Evolutionary conservation across 2,797 vertebrate species (phyloP).

Genomic region (Crotalus adamanteus): DNA sequence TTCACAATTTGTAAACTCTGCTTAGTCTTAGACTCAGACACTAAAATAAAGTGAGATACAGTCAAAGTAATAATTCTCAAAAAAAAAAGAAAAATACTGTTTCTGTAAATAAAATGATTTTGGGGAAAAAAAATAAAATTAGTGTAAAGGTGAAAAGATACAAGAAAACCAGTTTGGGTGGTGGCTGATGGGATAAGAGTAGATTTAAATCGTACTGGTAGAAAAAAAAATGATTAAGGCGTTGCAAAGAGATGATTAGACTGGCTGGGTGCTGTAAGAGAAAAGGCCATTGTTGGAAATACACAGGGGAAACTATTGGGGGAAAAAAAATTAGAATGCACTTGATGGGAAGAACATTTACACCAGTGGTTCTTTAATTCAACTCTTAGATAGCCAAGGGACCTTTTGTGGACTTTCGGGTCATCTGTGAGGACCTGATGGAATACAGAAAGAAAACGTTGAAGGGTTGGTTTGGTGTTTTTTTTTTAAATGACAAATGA

Average conservation of each 20-base stretch:
- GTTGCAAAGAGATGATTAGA: background rate
- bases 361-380: conserved; percentile 4
- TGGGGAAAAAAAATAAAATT: background rate
- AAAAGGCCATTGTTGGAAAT: conserved; percentile 1
- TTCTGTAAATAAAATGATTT: conserved; percentile 25
- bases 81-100: background rate
- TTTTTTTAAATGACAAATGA: background rate
- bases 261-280: background rate
- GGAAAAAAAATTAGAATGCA: background rate
- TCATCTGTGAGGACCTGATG: background rate
- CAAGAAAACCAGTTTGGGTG: background rate
- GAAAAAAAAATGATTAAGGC: background rate
- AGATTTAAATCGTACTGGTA: background rate
- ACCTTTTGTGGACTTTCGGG: background rate
- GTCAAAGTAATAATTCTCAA: conserved; percentile 25
- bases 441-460: background rate
- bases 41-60: conserved; percentile 26
- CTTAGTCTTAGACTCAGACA: conserved; percentile 1
- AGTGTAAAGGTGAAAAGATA: background rate
- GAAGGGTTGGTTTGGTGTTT: background rate
- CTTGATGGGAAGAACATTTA: background rate
- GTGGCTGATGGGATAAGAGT: background rate
- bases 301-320: background rate
- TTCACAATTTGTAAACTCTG: conserved; percentile 19
- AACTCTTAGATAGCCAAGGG: background rate